Percentiles rank a stretch among this genome's conserved stretches.
Evolutionary conservation across 2,797 vertebrate species (phyloP).

Genomic region (Pangasius krempfi): DNA sequence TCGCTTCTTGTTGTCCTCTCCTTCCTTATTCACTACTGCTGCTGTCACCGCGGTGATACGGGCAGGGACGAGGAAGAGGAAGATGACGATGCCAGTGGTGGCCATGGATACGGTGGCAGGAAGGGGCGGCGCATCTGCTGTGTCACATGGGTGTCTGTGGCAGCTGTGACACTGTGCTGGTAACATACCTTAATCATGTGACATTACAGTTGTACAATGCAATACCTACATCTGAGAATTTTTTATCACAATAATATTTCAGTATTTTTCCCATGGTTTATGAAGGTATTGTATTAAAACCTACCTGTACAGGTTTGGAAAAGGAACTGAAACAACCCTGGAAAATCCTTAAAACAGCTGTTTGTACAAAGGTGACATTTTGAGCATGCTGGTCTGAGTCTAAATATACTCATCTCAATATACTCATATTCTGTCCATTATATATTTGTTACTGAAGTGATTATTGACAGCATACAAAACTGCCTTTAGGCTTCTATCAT

Average conservation of each 20-base stretch:
- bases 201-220: neutral
- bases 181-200: conserved; percentile 65
- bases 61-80: conserved; percentile 80
- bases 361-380: neutral
- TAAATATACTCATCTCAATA: neutral
- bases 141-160: conserved; percentile 89
- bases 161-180: conserved; percentile 88
- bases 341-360: neutral
- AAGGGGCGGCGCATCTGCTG: conserved; percentile 87
- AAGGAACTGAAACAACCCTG: neutral
- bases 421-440: neutral
- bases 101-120: conserved; percentile 77
- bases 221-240: neutral
- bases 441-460: neutral
- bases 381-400: neutral
- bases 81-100: conserved; percentile 78
- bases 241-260: neutral
- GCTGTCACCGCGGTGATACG: conserved; percentile 79
- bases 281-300: neutral
- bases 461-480: neutral
- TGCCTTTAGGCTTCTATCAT: neutral
- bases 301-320: neutral
- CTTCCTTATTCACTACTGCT: conserved; percentile 83
- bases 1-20: conserved; percentile 78
- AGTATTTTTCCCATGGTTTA: neutral